phyloP scores from a whole-genome alignment of 2,888 invertebrate genomes.

The Acleris cristana region DNA sequence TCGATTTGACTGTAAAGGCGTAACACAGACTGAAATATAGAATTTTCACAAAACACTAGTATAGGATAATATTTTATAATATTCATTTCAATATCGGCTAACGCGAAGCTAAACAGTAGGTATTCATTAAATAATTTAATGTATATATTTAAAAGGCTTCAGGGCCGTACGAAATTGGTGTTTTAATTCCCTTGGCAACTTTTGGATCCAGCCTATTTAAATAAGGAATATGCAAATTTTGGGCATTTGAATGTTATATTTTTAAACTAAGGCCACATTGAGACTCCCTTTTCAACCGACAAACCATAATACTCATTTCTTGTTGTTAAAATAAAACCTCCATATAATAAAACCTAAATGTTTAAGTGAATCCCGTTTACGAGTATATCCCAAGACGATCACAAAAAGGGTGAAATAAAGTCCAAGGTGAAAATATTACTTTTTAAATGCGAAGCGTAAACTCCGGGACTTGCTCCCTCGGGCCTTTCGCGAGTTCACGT shows the following conservation, averaged over 20 bases:
- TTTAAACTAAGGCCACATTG: not conserved
- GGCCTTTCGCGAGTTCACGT: conserved; percentile 22
- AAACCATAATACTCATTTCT: not conserved
- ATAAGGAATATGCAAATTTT: no score
- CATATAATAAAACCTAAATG: not conserved
- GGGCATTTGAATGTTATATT: not conserved
- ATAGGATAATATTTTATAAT: no score
- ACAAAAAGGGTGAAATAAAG: conserved; percentile 12
- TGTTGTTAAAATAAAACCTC: conserved; percentile 11
- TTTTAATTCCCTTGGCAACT: no score
- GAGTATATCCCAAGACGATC: conserved; percentile 6
- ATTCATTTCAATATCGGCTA: no score
- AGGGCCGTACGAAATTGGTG: no score
- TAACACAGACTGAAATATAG: no score
- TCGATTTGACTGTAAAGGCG: no score
- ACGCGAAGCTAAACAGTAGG: no score
- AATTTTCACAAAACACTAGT: no score
- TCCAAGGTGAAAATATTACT: conserved; percentile 22
- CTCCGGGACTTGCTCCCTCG: conserved; percentile 14
- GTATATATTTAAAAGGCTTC: no score
- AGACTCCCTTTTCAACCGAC: not conserved
- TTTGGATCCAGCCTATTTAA: no score
- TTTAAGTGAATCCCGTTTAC: conserved; percentile 7
- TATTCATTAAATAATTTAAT: no score
- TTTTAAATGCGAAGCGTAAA: conserved; percentile 26